Percentiles rank a stretch among this genome's conserved stretches.
These are phyloP conservation scores for Danaus plexippus DNA, from an alignment of 1,140 invertebrate species.

Conservation along the genomic window DNA sequence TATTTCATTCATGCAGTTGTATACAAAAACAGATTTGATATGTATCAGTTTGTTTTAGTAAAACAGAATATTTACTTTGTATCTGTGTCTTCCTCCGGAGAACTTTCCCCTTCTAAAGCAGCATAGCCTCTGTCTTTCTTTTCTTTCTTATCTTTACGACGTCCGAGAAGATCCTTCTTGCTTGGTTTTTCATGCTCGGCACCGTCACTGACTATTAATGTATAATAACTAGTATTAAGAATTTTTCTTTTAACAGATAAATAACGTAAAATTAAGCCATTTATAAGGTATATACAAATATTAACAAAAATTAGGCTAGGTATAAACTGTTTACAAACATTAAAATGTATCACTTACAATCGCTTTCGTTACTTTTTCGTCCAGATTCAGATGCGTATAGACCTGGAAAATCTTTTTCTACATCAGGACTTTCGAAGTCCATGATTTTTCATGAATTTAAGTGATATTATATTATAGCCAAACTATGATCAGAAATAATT, in stretches of 20 bases:
- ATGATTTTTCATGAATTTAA: constrained; percentile 61
- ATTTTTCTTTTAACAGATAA: too few species aligned
- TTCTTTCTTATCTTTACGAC: constrained; percentile 87
- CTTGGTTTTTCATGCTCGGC: constrained; percentile 81
- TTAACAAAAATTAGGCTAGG: constrained; percentile 15
- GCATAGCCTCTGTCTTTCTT: constrained; percentile 91
- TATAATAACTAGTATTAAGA: too few species aligned
- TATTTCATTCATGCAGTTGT: not conserved
- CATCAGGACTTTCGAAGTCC: constrained; percentile 93
- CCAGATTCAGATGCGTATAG: constrained; percentile 85
- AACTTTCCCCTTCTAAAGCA: constrained; percentile 92
- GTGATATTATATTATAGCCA: too few species aligned
- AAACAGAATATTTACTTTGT: constrained; percentile 77
- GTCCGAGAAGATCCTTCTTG: constrained; percentile 81
- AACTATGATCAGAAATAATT: too few species aligned
- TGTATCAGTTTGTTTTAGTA: not conserved
- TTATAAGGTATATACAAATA: too few species aligned
- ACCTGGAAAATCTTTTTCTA: constrained; percentile 92
- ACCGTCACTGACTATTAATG: constrained; percentile 79
- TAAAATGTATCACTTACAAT: constrained; percentile 77
- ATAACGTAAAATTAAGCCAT: too few species aligned
- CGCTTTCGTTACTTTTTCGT: constrained; percentile 85
- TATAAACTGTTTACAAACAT: not conserved
- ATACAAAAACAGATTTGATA: not conserved
- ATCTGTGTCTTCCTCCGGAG: constrained; percentile 89